Evolutionary conservation across 1,140 invertebrate genomes (phyloP).

Genomic region (Scaptomyza pallida): DNA sequence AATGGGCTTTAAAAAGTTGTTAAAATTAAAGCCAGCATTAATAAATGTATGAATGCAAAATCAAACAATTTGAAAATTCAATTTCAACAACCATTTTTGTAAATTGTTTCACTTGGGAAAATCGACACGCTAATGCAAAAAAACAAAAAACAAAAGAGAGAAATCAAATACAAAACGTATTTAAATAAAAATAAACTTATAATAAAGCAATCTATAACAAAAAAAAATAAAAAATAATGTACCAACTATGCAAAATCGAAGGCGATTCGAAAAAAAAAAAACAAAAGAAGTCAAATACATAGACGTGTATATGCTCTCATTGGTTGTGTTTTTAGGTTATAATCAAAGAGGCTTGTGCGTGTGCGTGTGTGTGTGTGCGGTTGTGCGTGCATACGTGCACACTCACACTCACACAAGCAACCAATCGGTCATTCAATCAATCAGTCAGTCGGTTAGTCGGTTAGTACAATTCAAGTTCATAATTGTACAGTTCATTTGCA

Average conservation of each 20-base stretch:
- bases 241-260: constrained; percentile 51
- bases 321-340: constrained; percentile 84
- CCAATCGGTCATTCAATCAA: constrained; percentile 61
- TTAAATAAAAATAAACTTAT: constrained; percentile 46
- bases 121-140: constrained; percentile 79
- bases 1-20: constrained; percentile 21
- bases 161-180: constrained; percentile 44
- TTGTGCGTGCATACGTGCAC: constrained; percentile 7
- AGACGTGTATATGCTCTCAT: constrained; percentile 84
- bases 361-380: constrained; percentile 42
- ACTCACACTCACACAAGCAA: constrained; percentile 39
- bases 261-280: constrained; percentile 33
- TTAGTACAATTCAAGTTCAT: constrained; percentile 36
- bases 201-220: constrained; percentile 40
- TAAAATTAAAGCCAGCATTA: constrained; percentile 22
- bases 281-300: constrained; percentile 70
- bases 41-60: constrained; percentile 19
- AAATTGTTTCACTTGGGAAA: constrained; percentile 82
- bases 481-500: constrained; percentile 73
- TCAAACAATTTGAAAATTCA: constrained; percentile 47
- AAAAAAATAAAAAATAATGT: constrained; percentile 46
- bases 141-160: constrained; percentile 51
- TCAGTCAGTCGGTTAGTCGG: constrained; percentile 51
- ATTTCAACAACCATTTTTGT: constrained; percentile 75
- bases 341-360: constrained; percentile 66